These are phyloP conservation scores for Saguinus imperator DNA, from an alignment of 2,113 vertebrate species.

Conservation along the genomic window DNA sequence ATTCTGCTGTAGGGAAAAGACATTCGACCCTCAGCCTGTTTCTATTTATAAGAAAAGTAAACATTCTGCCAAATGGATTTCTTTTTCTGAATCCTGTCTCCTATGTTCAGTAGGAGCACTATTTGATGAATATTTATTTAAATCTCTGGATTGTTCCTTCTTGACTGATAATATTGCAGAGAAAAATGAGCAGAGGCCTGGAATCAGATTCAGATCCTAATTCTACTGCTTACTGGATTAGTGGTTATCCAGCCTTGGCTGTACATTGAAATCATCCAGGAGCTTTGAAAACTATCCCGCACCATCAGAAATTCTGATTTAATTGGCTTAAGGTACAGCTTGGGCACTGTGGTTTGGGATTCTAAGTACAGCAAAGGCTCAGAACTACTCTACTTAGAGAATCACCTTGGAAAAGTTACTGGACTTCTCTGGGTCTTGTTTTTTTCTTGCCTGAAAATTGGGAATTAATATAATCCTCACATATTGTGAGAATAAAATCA, in stretches of 20 bases:
- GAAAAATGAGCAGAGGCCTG: not conserved
- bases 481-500: not conserved
- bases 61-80: not conserved
- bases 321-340: not conserved
- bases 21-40: not conserved
- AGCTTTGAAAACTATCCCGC: not conserved
- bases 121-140: conserved; percentile 53
- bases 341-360: not conserved
- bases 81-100: conserved; percentile 50
- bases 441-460: not conserved
- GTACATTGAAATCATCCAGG: not conserved
- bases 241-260: not conserved
- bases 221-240: not conserved
- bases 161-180: not conserved
- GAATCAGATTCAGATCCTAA: not conserved
- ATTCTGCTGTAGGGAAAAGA: not conserved
- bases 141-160: conserved; percentile 25
- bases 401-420: not conserved
- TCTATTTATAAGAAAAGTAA: not conserved
- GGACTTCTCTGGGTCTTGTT: not conserved
- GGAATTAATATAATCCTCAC: not conserved
- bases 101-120: not conserved
- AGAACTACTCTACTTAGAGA: not conserved
- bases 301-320: not conserved
- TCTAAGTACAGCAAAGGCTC: not conserved